Evolutionary conservation across 2,797 vertebrate genomes (phyloP).

Genomic region (Gobionotothen gibberifrons): DNA sequence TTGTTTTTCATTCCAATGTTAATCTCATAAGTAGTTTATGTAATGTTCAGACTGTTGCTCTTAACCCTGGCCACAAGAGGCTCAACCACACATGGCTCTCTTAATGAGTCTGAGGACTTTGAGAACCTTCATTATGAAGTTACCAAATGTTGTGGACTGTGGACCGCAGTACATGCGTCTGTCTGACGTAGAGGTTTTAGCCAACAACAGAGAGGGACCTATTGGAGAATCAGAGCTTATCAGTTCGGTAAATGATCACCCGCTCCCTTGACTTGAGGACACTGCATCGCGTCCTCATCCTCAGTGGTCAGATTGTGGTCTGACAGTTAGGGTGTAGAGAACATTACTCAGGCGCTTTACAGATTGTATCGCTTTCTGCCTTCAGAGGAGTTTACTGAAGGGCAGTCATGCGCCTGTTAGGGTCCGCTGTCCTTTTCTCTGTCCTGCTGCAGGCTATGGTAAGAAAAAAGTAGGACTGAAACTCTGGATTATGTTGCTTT

Average conservation of each 20-base stretch:
- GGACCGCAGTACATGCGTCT: constrained; percentile 39
- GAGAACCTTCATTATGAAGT: neutral
- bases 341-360: constrained; percentile 19
- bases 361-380: constrained; percentile 39
- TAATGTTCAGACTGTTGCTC: constrained; percentile 40
- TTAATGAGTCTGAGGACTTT: too few relatives aligned
- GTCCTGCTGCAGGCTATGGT: constrained; percentile 82
- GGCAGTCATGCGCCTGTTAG: constrained; percentile 78
- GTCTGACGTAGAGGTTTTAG: constrained; percentile 34
- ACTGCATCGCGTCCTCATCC: neutral
- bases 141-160: constrained; percentile 57
- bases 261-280: constrained; percentile 36
- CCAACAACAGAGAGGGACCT: constrained; percentile 57
- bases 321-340: constrained; percentile 13
- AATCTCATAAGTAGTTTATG: constrained; percentile 37
- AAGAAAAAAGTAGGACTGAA: constrained; percentile 50
- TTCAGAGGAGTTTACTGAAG: constrained; percentile 63
- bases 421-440: constrained; percentile 78
- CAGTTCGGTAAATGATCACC: constrained; percentile 66
- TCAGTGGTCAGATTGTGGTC: constrained; percentile 23
- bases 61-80: constrained; percentile 53
- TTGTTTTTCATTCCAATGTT: constrained; percentile 15
- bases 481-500: constrained; percentile 2
- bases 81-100: neutral
- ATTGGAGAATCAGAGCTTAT: constrained; percentile 42